Percentiles rank a stretch among this genome's conserved stretches.
These are phyloP conservation scores for Drosophila miranda DNA, from an alignment of 1,140 invertebrate genomes.

Conservation along the genomic window DNA sequence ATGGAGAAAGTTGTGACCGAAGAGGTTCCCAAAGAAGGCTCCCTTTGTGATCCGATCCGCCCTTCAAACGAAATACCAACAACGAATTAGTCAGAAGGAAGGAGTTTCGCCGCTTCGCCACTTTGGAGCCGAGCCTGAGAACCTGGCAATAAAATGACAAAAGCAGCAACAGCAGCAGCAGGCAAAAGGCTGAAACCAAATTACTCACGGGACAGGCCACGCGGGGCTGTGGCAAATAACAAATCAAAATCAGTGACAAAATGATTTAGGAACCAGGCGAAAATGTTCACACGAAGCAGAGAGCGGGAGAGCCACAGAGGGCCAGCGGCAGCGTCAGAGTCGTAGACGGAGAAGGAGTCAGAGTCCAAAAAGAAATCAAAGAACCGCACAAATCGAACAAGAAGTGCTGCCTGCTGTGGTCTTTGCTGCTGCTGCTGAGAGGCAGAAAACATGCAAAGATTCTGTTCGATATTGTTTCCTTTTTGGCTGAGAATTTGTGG, in stretches of 20 bases:
- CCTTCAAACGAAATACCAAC: conserved; percentile 6
- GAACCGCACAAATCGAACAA: conserved; percentile 40
- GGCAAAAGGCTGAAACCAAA: conserved; percentile 50
- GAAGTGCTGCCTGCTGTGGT: conserved; percentile 9
- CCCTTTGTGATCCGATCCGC: neutral
- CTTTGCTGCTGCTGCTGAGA: conserved; percentile 1
- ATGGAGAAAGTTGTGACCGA: neutral
- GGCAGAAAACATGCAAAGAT: conserved; percentile 39
- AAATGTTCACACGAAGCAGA: conserved; percentile 74
- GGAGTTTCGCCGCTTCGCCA: conserved; percentile 3
- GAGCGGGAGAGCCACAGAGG: conserved; percentile 18
- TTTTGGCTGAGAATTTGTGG: conserved; percentile 71
- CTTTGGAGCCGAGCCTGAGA: conserved; percentile 51
- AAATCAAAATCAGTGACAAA: conserved; percentile 81
- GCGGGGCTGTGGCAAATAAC: conserved; percentile 53
- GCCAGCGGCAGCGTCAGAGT: conserved; percentile 1
- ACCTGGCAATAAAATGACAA: conserved; percentile 59
- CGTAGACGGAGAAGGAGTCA: too few relatives aligned
- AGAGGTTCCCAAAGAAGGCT: neutral
- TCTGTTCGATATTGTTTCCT: conserved; percentile 55
- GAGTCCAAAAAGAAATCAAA: conserved; percentile 5
- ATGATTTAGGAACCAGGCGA: conserved; percentile 75
- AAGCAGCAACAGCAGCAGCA: conserved; percentile 5
- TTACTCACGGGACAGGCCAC: conserved; percentile 52
- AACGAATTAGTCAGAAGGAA: conserved; percentile 11